Evolutionary conservation across 2,113 vertebrate species (phyloP).

Genomic region (Microtus richardsoni): DNA sequence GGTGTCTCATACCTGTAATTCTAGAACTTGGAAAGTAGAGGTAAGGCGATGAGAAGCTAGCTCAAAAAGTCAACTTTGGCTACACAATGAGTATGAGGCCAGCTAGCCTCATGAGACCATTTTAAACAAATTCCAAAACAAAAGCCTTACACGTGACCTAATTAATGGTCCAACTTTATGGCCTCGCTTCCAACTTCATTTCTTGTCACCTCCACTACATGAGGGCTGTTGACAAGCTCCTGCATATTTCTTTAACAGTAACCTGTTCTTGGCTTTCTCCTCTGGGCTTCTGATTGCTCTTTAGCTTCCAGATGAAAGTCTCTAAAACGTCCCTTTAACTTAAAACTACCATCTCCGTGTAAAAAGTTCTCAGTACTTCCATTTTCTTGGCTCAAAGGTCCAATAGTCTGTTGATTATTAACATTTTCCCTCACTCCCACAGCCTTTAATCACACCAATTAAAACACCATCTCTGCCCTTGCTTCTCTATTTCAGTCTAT

Average conservation of each 20-base stretch:
- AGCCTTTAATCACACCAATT: background rate
- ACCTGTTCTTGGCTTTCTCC: background rate
- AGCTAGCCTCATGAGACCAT: background rate
- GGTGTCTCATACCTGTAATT: background rate
- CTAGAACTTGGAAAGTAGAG: background rate
- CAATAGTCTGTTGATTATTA: background rate
- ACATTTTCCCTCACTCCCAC: background rate
- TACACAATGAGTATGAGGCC: background rate
- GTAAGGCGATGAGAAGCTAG: background rate
- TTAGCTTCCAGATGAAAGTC: background rate
- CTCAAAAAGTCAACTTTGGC: background rate
- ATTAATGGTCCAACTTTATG: background rate
- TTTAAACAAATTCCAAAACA: background rate
- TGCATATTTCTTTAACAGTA: background rate
- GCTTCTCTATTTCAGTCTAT: background rate
- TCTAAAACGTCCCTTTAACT: background rate
- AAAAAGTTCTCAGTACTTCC: background rate
- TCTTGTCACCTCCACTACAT: background rate
- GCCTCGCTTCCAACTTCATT: background rate
- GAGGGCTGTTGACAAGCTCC: background rate
- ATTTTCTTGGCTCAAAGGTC: conserved; percentile 8
- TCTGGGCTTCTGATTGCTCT: background rate
- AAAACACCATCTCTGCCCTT: background rate
- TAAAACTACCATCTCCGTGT: conserved; percentile 15
- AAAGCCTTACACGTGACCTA: background rate